Base-by-base conservation (phyloP, 2,113 vertebrate species). In the Bos javanicus region DNA sequence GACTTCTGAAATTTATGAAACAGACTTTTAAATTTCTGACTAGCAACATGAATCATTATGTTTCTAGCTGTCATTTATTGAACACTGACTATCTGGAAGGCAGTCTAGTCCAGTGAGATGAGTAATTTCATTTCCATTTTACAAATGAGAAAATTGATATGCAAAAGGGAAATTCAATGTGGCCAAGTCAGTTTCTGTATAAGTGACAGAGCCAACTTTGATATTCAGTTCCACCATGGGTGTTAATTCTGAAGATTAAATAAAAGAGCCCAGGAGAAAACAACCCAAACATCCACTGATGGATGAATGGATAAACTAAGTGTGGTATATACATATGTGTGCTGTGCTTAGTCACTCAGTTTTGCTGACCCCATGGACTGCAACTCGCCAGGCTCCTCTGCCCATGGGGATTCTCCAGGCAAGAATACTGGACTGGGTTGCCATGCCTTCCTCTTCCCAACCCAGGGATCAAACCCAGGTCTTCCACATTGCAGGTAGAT, bases 71-170 rank as follows among this genome's bases (percentile, higher is more conserved):
- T 2, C 39, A 26, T 46, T 74, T 88, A 84, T 30, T 64, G 80
- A 52, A 95, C 60, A 84, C 21, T n/a, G 64, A 83, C 23, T 64
- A 30, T 67, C 57, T 60, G n/a, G 19, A n/a, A 86, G n/a, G 3
- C 23, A 59, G 36, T 91, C 17, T 16, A 83, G 15, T 83, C 14
- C 17, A 57, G n/a, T 48, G 46, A 88, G 48, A 23, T 60, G 4
- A 23, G 14, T 57, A 57, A 78, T 43, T 83, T 96, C 21, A 56
- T 86, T 83, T 90, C 48, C 33, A 87, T 71, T 94, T 96, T 89
- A 90, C 25, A 93, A 90, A 76, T n/a, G 23, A 91, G 15, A 16
- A 93, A 94, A 95, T 89, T 93, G 86, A 93, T 10, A 62, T 67
- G 7, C 87, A 91, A 91, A 76, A 7, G 85, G 30, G 91, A 96